Base-by-base conservation (phyloP, 2,888 invertebrate genomes). In the Drosophila infuscata region DNA sequence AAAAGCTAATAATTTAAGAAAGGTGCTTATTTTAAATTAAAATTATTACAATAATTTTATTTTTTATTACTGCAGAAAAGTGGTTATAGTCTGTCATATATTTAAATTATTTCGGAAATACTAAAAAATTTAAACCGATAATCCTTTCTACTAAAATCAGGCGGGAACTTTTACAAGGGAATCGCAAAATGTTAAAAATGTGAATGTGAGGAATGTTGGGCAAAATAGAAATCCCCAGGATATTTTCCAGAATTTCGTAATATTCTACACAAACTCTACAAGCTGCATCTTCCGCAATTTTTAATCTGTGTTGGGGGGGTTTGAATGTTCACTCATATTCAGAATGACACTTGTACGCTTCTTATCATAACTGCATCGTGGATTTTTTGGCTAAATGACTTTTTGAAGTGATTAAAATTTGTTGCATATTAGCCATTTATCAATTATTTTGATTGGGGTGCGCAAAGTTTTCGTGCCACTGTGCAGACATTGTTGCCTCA, bases 401-500 rank as follows among this genome's bases (percentile, higher is more conserved):
- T 41, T n/a, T n/a, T 41, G 7, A 46, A 3, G 46, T 20, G 25
- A 15, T 8, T 46, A 15, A 15, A 25, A 12, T 9, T n/a, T 9
- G 6, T 3, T n/a, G 8, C 3, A 30, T 11, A n/a, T 17, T n/a
- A 9, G 29, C 11, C 30, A 17, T 6, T 9, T 49, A 49, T n/a
- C 17, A 30, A 11, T 15, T 53, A 25, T 53, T 9, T 53, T 53
- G 3, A 15, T 25, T 20, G 29, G 3, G 17, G 0, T 35, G 7
- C 43, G 12, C 3, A 1, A 15, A 32, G 15, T 5, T 30, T 53
- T 36, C 3, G 6, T 4, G 7, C 49, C 78, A 78, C 48, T 78
- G 78, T 78, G 67, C 71, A 30, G 54, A 76, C 41, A 81, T 81
- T 71, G 61, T 59, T 64, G 71, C 64, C 62, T 56, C 46, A 56